phyloP scores from a whole-genome alignment of 2,797 vertebrate species.

The Enteromius viviparus region DNA sequence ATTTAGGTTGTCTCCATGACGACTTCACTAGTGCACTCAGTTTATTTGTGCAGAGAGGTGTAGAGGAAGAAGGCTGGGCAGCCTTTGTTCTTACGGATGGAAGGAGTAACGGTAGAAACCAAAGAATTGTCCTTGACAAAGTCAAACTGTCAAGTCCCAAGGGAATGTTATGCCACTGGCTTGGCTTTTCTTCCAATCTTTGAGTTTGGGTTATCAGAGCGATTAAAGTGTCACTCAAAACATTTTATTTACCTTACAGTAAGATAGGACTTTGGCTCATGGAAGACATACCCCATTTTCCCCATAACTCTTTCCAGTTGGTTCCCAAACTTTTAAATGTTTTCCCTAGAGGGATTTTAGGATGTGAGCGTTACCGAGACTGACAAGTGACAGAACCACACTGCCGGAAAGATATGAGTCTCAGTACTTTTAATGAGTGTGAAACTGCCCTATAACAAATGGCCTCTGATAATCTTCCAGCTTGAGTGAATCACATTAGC shows the following conservation, averaged over 20 bases:
- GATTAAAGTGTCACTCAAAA: slow-evolving; percentile 68
- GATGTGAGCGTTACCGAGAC: not conserved
- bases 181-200: slow-evolving; percentile 4
- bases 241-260: slow-evolving; percentile 66
- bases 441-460: slow-evolving; percentile 17
- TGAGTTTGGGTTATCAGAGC: slow-evolving; percentile 24
- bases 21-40: slow-evolving; percentile 24
- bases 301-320: not conserved
- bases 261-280: slow-evolving; percentile 57
- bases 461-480: not conserved
- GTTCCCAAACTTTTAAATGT: slow-evolving; percentile 13
- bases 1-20: slow-evolving; percentile 45
- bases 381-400: slow-evolving; percentile 3
- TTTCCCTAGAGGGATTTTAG: slow-evolving; percentile 6
- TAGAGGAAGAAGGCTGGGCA: slow-evolving; percentile 30
- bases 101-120: slow-evolving; percentile 20
- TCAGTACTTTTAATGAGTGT: slow-evolving; percentile 36
- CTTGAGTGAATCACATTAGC: slow-evolving; percentile 4
- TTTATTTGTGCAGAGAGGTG: slow-evolving; percentile 38
- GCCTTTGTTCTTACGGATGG: not conserved
- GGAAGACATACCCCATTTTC: not conserved
- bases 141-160: slow-evolving; percentile 42
- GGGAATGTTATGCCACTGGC: slow-evolving; percentile 37
- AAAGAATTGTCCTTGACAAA: slow-evolving; percentile 72
- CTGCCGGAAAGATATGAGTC: not conserved